Conservation (phyloP, 2,797 vertebrate species). For the Poliocrania exsul region DNA sequence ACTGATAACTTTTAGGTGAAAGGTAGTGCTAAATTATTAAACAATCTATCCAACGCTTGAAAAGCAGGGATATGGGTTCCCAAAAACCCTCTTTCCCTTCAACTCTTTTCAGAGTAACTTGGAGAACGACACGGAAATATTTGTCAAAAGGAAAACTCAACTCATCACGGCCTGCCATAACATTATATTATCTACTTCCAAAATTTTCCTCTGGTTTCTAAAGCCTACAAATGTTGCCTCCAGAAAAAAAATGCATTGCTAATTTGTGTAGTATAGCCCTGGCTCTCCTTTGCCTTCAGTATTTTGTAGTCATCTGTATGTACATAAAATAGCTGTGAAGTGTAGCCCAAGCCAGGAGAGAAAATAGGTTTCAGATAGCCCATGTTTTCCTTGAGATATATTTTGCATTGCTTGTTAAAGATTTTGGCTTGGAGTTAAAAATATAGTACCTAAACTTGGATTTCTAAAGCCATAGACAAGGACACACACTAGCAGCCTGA, state of each 20-base stretch:
- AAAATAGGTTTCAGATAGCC: not conserved
- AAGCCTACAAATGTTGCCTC: not conserved
- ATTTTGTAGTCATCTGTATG: not conserved
- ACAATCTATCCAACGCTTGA: not conserved
- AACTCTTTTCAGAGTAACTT: conserved; percentile 19
- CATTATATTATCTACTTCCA: not conserved
- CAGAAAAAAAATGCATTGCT: not conserved
- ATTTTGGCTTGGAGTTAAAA: not conserved
- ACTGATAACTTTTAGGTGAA: not conserved
- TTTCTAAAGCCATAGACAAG: not conserved
- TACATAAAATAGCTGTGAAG: not conserved
- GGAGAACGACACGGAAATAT: conserved; percentile 4
- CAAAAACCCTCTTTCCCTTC: not conserved
- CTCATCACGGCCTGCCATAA: not conserved
- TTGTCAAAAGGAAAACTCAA: conserved; percentile 8
- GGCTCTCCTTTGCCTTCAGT: not conserved
- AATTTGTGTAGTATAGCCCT: not conserved
- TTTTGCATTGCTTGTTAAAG: not conserved
- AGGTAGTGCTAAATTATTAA: not conserved
- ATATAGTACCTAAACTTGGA: not conserved
- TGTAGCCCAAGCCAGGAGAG: not conserved
- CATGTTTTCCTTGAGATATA: not conserved
- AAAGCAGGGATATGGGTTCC: not conserved
- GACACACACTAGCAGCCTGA: not conserved
- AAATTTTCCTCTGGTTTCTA: not conserved